Percentiles rank a stretch among this genome's conserved stretches.
Conservation (phyloP, 1,140 invertebrate species). For the Drosophila sp. region DNA sequence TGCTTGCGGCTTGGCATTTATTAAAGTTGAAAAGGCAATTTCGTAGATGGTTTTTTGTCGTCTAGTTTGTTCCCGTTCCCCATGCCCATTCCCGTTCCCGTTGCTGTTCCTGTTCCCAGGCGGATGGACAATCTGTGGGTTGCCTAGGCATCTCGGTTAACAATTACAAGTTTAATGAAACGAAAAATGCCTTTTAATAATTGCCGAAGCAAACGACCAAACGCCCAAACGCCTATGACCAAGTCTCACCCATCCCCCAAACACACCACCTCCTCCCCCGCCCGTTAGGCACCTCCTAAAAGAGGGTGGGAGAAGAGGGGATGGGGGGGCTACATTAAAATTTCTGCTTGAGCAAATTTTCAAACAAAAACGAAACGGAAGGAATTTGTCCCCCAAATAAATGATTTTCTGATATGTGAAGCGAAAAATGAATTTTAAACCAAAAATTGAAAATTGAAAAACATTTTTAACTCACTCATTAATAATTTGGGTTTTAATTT, state of each 20-base stretch:
- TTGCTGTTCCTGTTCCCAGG: not conserved
- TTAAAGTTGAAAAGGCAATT: constrained; percentile 72
- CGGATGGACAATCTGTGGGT: constrained; percentile 18
- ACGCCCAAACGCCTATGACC: constrained; percentile 23
- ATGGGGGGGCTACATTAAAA: not conserved
- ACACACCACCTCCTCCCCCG: not conserved
- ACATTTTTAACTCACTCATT: not conserved
- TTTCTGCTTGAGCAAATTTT: constrained; percentile 33
- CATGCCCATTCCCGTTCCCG: not conserved
- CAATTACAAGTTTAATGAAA: constrained; percentile 73
- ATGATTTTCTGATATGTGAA: constrained; percentile 27
- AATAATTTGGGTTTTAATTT: not conserved
- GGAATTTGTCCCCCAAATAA: constrained; percentile 12
- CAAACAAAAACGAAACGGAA: not conserved
- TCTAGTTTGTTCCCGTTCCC: not conserved
- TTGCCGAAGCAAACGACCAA: constrained; percentile 48
- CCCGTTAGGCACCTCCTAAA: not conserved
- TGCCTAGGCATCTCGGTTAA: constrained; percentile 42
- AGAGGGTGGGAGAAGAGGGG: no score
- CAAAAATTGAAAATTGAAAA: not conserved
- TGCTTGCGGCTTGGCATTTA: constrained; percentile 71
- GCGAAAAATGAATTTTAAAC: not conserved
- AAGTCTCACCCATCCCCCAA: not conserved
- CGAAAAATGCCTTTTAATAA: constrained; percentile 71
- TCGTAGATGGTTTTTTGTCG: constrained; percentile 2